Conservation (phyloP, 2,113 vertebrate genomes). For the Phocoena phocoena region DNA sequence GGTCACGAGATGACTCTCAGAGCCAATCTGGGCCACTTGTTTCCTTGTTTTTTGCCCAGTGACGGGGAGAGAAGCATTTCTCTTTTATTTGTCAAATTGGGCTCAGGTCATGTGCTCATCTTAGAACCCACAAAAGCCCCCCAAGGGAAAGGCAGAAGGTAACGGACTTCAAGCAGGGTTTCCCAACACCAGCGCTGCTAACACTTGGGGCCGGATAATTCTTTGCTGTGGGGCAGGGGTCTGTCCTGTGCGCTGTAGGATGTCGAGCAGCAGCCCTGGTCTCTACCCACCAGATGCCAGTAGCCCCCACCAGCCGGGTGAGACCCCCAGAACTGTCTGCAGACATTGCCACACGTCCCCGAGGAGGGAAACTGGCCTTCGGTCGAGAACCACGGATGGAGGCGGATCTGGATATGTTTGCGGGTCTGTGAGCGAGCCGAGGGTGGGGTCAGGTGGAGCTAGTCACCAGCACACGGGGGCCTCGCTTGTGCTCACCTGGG, state of each 20-base stretch:
- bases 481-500: not conserved
- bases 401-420: no score
- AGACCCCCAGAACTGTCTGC: not conserved
- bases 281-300: not conserved
- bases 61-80: not conserved
- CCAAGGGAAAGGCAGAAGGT: no score
- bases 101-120: not conserved
- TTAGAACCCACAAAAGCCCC: not conserved
- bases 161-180: not conserved
- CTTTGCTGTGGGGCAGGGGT: not conserved
- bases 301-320: not conserved
- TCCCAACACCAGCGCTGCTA: not conserved
- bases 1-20: not conserved
- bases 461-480: not conserved
- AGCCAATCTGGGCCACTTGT: not conserved
- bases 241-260: fast-evolving
- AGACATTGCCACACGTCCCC: not conserved
- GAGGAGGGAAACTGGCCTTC: not conserved
- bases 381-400: no score
- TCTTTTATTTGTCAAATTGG: not conserved
- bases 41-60: not conserved
- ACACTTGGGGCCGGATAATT: not conserved
- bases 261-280: not conserved
- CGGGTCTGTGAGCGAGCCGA: not conserved
- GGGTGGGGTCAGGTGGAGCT: not conserved